Percentiles rank a stretch among this genome's conserved stretches.
Evolutionary conservation across 2,113 vertebrate species (phyloP).

Genomic region (Malurus alboscapulatus): DNA sequence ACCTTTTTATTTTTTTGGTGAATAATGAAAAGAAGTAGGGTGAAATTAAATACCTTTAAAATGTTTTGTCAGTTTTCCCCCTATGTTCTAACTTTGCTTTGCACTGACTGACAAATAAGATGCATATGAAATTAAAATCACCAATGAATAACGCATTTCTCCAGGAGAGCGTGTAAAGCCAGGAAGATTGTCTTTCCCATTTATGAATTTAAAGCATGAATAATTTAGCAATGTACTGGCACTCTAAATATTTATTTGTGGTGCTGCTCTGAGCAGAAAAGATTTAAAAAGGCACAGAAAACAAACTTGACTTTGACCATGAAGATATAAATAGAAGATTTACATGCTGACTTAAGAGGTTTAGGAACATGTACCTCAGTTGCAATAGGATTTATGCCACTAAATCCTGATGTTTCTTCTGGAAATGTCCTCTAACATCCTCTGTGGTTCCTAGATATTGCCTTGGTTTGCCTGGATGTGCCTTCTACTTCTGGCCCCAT

Average conservation of each 20-base stretch:
- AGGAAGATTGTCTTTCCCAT: conserved; percentile 56
- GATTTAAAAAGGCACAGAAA: conserved; percentile 19
- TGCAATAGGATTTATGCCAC: background rate
- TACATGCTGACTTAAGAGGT: background rate
- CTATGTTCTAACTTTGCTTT: background rate
- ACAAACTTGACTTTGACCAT: conserved; percentile 40
- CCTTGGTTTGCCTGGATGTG: background rate
- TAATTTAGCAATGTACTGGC: conserved; percentile 65
- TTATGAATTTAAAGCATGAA: conserved; percentile 65
- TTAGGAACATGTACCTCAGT: background rate
- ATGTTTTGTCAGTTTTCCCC: background rate
- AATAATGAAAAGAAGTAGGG: background rate
- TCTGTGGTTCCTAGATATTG: background rate
- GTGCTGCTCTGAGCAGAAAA: conserved; percentile 42
- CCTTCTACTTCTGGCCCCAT: background rate
- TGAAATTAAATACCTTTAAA: conserved; percentile 34
- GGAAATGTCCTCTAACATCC: background rate
- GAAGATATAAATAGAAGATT: conserved; percentile 12
- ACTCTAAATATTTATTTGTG: conserved; percentile 66
- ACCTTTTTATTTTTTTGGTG: background rate
- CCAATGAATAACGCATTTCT: conserved; percentile 40
- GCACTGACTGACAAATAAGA: conserved; percentile 30
- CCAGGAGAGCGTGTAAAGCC: conserved; percentile 41
- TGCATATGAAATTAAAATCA: conserved; percentile 28
- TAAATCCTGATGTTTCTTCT: background rate